Percentiles rank a stretch among this genome's conserved stretches.
phyloP scores from a whole-genome alignment of 2,888 invertebrate genomes.

The Mystacides longicornis region DNA sequence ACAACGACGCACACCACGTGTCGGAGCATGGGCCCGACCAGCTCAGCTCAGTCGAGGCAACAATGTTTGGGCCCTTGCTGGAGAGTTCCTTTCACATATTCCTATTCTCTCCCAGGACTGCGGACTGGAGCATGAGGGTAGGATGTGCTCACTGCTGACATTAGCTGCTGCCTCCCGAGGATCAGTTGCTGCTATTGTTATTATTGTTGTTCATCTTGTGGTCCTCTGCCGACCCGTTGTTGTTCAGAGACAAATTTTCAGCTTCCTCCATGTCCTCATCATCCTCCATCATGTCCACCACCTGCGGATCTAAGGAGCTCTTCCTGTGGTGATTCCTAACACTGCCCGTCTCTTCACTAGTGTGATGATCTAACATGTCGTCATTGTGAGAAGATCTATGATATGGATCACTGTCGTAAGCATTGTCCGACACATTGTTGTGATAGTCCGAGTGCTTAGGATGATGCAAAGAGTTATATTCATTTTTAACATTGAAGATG shows the following conservation, averaged over 20 bases:
- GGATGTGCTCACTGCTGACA: too few species aligned
- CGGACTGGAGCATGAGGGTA: too few species aligned
- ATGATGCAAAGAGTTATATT: slow-evolving; percentile 34
- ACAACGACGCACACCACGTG: too few species aligned
- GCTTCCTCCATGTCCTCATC: slow-evolving; percentile 37
- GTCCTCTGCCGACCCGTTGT: neutral
- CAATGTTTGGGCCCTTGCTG: too few species aligned
- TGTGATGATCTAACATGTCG: neutral
- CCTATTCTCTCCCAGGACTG: too few species aligned
- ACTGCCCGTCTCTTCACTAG: slow-evolving; percentile 31
- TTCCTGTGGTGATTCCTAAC: slow-evolving; percentile 35
- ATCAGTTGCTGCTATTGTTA: neutral
- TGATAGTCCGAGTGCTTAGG: slow-evolving; percentile 35
- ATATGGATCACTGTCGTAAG: slow-evolving; percentile 18
- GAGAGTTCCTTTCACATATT: too few species aligned
- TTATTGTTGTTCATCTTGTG: neutral
- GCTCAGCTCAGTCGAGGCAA: too few species aligned
- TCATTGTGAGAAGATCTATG: slow-evolving; percentile 18
- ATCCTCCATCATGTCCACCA: slow-evolving; percentile 32
- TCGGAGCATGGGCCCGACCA: too few species aligned
- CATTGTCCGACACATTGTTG: slow-evolving; percentile 10
- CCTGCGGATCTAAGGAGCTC: slow-evolving; percentile 9
- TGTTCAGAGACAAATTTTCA: slow-evolving; percentile 41
- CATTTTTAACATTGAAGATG: slow-evolving; percentile 44
- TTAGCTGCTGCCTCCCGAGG: neutral